Percentiles rank a stretch among this genome's conserved stretches.
Evolutionary conservation across 2,113 vertebrate species (phyloP).

Genomic region (Heliornis fulica): DNA sequence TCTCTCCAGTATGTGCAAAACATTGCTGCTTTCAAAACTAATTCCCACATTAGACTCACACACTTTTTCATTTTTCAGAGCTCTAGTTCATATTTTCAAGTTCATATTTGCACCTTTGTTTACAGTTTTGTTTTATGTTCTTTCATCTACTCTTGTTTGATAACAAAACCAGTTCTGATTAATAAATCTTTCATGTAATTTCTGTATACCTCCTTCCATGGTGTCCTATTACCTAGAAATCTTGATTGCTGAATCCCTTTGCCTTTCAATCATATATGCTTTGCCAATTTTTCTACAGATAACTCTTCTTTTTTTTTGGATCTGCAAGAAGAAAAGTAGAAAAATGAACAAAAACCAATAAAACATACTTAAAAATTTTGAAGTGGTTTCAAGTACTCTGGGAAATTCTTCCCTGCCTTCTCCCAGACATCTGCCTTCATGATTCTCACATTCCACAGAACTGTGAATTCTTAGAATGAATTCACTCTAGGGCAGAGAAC

Average conservation of each 20-base stretch:
- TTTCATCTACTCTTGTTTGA: background rate
- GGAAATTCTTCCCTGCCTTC: background rate
- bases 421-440: background rate
- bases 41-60: background rate
- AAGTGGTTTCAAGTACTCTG: background rate
- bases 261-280: background rate
- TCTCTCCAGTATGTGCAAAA: background rate
- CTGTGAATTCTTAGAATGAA: background rate
- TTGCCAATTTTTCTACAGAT: background rate
- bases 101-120: background rate
- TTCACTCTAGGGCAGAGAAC: background rate
- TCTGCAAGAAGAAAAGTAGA: background rate
- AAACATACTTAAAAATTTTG: background rate
- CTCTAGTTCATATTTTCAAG: background rate
- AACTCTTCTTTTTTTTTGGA: background rate
- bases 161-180: background rate
- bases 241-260: background rate
- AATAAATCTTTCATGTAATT: background rate
- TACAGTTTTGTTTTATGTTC: background rate
- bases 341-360: background rate
- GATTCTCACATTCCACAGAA: background rate
- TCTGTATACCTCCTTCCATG: background rate
- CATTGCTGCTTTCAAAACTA: background rate
- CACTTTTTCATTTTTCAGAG: background rate
- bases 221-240: background rate